These are phyloP conservation scores for Pandemis corylana DNA, from an alignment of 2,888 invertebrate genomes.

Conservation along the genomic window DNA sequence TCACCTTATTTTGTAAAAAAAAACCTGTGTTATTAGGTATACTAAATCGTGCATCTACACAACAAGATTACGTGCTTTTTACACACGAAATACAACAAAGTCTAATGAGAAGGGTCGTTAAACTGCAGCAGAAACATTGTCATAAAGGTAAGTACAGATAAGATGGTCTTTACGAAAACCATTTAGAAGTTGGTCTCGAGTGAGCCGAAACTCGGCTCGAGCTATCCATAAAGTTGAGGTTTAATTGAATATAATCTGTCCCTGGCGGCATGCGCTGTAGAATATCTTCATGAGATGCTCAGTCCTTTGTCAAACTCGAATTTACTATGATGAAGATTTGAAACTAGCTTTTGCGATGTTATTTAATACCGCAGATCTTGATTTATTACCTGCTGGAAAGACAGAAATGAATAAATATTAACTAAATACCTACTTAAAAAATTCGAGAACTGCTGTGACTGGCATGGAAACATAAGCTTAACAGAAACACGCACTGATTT, in stretches of 20 bases:
- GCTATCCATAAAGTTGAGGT: slow-evolving; percentile 42
- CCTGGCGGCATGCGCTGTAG: slow-evolving; percentile 35
- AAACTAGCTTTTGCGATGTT: not conserved
- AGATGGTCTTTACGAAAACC: slow-evolving; percentile 39
- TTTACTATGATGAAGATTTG: slow-evolving; percentile 11
- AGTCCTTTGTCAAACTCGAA: slow-evolving; percentile 19
- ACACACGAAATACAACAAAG: not conserved
- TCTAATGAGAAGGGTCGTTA: not conserved
- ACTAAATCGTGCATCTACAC: too few species aligned
- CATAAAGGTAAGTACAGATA: slow-evolving; percentile 29
- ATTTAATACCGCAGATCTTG: not conserved
- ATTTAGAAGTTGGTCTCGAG: slow-evolving; percentile 41
- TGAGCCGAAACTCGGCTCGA: slow-evolving; percentile 39
- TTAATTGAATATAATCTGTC: slow-evolving; percentile 43
- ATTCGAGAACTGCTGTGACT: not conserved
- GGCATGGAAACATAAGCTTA: too few species aligned
- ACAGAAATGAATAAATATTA: too few species aligned
- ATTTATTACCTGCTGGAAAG: not conserved
- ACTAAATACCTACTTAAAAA: not conserved
- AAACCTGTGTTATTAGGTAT: too few species aligned
- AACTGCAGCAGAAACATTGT: slow-evolving; percentile 15
- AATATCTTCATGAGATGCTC: slow-evolving; percentile 27
- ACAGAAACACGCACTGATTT: too few species aligned
- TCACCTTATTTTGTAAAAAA: too few species aligned
- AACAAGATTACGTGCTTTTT: too few species aligned